Evolutionary conservation across 1,140 invertebrate genomes (phyloP), one percentile per base, ranked within the genome.

Genomic region (Formica selysi): DNA sequence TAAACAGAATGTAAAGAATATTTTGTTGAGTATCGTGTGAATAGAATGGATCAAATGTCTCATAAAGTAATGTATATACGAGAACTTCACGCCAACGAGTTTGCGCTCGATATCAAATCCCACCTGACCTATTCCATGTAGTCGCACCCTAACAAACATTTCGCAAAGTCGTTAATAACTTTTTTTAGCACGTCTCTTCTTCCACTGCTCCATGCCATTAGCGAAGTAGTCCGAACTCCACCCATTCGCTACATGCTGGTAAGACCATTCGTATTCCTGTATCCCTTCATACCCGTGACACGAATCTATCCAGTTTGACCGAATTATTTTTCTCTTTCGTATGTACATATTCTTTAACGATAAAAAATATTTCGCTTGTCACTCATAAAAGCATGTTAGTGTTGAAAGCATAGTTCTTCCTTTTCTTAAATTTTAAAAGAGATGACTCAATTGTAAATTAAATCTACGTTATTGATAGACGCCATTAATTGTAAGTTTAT

Each of bases 161-260:
- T 89, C 74, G 68, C 87, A 83, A 64, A 62, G 76, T 76, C 85
- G 62, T 74, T 90, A 86, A 64, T 76, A 51, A 64, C 54, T 38
- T 67, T 89, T 85, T 65, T 86, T 76, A 70, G 48, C 57, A 57
- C 64, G 26, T 65, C 29, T 19, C 22, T 83, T 79, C 41, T 76
- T 62, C 79, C 68, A 68, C 3, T 71, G 48, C 38, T 61, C 13
- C 62, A 32, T 22, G 73, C 83, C 85, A 89, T 89, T 83, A 89
- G 78, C 51, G 57, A 86, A 83, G 89, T 89, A 87, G 78, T 84
- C 85, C 38, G 61, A 79, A 74, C 70, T 86, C 87, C 73, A 68
- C 78, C 73, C 83, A 68, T 59, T 68, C 36, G 74, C 51, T 62
- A 62, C 62, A 74, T 85, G 79, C 85, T 62, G 16, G 16, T 65